Conservation (phyloP, 2,797 vertebrate species). For the Takifugu ocellatus region DNA sequence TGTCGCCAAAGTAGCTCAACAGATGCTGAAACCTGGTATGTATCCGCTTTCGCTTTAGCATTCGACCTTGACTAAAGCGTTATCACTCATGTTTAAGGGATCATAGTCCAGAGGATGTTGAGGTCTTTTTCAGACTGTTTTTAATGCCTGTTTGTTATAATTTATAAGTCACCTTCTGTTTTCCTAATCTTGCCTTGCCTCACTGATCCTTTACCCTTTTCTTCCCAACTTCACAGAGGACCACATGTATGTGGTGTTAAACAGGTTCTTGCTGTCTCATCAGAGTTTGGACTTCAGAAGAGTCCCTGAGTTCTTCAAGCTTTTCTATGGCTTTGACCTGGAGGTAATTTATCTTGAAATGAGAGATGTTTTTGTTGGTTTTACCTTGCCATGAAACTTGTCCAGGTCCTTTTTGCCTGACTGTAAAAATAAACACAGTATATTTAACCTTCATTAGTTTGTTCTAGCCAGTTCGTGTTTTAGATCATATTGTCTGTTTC, state of each 20-base stretch:
- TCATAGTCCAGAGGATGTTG: too few relatives aligned
- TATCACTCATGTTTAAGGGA: too few relatives aligned
- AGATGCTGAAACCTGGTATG: conserved; percentile 90
- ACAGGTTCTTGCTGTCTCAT: conserved; percentile 87
- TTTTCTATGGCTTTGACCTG: conserved; percentile 90
- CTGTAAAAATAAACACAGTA: conserved; percentile 33
- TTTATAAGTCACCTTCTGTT: background rate
- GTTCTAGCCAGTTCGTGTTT: conserved; percentile 19
- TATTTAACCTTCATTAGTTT: conserved; percentile 38
- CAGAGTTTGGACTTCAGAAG: conserved; percentile 87
- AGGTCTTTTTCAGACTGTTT: too few relatives aligned
- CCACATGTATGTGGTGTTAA: conserved; percentile 91
- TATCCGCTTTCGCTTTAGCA: conserved; percentile 10
- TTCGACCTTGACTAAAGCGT: background rate
- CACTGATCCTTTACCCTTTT: conserved; percentile 2
- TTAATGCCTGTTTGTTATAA: background rate
- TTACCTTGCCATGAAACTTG: background rate
- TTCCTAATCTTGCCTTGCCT: background rate
- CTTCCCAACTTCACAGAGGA: conserved; percentile 77
- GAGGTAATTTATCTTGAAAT: conserved; percentile 78
- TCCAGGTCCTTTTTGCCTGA: background rate
- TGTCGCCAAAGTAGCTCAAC: conserved; percentile 82
- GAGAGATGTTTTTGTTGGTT: conserved; percentile 1
- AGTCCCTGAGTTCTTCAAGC: conserved; percentile 90
- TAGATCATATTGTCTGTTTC: conserved; percentile 24